Evolutionary conservation across 2,113 vertebrate species (phyloP).

Genomic region (Brachirus orientalis): DNA sequence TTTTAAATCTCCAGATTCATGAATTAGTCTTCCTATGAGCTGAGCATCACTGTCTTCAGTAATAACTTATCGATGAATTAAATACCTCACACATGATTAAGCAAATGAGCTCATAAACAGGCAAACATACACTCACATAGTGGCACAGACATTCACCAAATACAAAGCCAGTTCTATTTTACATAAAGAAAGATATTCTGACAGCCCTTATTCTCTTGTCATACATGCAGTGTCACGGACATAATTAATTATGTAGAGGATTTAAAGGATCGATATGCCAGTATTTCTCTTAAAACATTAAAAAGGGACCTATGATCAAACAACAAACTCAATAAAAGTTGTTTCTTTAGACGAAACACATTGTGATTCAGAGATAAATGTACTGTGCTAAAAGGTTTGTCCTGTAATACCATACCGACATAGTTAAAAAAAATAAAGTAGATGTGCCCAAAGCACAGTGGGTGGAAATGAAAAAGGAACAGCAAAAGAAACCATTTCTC

Average conservation of each 20-base stretch:
- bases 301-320: not conserved
- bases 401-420: too few species aligned
- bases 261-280: not conserved
- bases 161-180: constrained; percentile 2
- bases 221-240: constrained; percentile 21
- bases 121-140: constrained; percentile 4
- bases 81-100: constrained; percentile 35
- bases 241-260: constrained; percentile 11
- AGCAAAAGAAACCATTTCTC: too few species aligned
- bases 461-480: too few species aligned
- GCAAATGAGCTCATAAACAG: too few species aligned
- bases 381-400: too few species aligned
- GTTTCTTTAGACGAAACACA: too few species aligned
- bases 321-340: too few species aligned
- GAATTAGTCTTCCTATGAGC: constrained; percentile 32
- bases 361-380: too few species aligned
- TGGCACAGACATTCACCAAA: too few species aligned
- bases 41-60: constrained; percentile 35
- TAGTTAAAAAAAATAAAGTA: too few species aligned
- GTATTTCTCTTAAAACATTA: not conserved
- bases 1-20: constrained; percentile 47
- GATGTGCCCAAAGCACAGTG: too few species aligned
- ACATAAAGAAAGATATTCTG: constrained; percentile 39
- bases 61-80: constrained; percentile 47
- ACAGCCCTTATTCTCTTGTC: constrained; percentile 40